These are phyloP conservation scores for Montipora foliosa DNA, from an alignment of 64 coral and sea anemone species.

Conservation along the genomic window DNA sequence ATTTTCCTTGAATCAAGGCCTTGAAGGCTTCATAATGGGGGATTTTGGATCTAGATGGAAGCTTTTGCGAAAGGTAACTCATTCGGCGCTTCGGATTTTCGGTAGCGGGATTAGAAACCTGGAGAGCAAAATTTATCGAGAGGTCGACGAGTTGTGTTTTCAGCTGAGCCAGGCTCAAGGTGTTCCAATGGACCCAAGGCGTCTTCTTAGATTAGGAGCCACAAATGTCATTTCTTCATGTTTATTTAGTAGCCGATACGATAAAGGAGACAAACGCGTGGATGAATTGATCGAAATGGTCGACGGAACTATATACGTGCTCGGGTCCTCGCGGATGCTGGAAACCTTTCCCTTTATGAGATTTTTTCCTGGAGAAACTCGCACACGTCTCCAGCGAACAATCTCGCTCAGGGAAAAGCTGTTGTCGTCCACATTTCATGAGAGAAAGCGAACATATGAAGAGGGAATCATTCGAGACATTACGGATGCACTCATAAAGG, in stretches of 20 bases:
- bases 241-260: slow-evolving; percentile 55
- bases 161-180: neutral
- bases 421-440: slow-evolving; percentile 23
- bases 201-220: neutral
- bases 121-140: slow-evolving; percentile 47
- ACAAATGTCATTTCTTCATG: slow-evolving; percentile 61
- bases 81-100: slow-evolving; percentile 63
- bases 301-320: slow-evolving; percentile 25
- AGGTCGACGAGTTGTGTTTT: neutral
- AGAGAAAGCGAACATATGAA: slow-evolving; percentile 50
- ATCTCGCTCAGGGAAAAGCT: slow-evolving; percentile 38
- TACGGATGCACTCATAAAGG: slow-evolving; percentile 79
- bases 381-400: slow-evolving; percentile 11
- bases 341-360: slow-evolving; percentile 69
- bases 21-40: slow-evolving; percentile 48
- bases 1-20: neutral
- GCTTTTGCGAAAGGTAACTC: slow-evolving; percentile 64
- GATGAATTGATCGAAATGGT: slow-evolving; percentile 31
- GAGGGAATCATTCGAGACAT: slow-evolving; percentile 68
- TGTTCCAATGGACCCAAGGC: neutral
- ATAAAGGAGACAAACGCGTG: slow-evolving; percentile 46
- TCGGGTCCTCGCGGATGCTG: neutral
- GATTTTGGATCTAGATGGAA: slow-evolving; percentile 76
- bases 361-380: slow-evolving; percentile 52
- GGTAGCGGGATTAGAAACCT: slow-evolving; percentile 19